Conservation (phyloP, 2,888 invertebrate genomes). For the Dromius quadrimaculatus region DNA sequence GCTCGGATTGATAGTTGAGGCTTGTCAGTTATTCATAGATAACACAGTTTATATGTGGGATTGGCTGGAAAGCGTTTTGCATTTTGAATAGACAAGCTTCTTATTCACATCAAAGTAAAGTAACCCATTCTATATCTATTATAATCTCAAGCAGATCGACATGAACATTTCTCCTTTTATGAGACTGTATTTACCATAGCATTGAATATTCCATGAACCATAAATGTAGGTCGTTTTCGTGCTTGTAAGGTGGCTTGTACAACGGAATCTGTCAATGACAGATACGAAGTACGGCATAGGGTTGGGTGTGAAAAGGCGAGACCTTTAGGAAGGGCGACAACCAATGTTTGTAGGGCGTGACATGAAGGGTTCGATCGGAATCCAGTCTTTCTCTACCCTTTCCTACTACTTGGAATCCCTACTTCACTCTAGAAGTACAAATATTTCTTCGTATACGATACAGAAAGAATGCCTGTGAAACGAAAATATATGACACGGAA, state of each 20-base stretch:
- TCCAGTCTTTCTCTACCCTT: neutral
- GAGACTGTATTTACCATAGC: slow-evolving; percentile 30
- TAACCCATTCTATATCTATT: slow-evolving; percentile 13
- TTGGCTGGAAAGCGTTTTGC: no score
- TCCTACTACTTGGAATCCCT: no score
- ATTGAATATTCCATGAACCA: slow-evolving; percentile 25
- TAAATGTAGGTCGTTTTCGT: slow-evolving; percentile 31
- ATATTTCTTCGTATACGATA: no score
- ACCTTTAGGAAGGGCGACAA: slow-evolving; percentile 28
- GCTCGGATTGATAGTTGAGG: no score
- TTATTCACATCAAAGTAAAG: no score
- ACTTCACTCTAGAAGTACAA: no score
- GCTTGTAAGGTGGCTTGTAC: slow-evolving; percentile 14
- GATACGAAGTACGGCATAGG: neutral
- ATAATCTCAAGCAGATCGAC: slow-evolving; percentile 4
- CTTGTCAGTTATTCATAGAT: no score
- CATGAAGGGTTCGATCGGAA: neutral
- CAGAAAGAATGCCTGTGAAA: no score
- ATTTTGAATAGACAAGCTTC: no score
- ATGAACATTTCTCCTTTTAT: neutral
- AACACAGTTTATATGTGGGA: no score
- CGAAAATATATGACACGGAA: no score
- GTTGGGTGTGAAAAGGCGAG: neutral
- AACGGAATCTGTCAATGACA: slow-evolving; percentile 25
- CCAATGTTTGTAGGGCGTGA: slow-evolving; percentile 29